These are phyloP conservation scores for Trematocara marginatum DNA, from an alignment of 2,113 vertebrate species.

Conservation along the genomic window DNA sequence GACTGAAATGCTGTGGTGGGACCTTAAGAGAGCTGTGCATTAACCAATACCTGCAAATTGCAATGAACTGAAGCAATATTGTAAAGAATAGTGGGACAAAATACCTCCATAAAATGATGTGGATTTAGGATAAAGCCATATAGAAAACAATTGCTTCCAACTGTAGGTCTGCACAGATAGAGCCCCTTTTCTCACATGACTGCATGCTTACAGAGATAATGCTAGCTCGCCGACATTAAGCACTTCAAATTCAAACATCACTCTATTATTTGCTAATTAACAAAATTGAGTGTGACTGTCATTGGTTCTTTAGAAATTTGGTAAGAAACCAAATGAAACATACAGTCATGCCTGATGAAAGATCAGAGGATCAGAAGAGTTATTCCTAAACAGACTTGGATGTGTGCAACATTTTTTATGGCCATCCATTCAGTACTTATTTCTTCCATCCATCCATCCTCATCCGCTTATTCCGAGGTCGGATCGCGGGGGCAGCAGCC, in stretches of 20 bases:
- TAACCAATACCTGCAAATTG: fast-evolving
- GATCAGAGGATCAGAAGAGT: not conserved
- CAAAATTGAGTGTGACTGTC: not conserved
- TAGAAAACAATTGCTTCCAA: not conserved
- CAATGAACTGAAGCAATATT: not conserved
- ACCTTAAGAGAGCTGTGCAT: not conserved
- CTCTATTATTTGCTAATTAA: not conserved
- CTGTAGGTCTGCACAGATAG: not conserved
- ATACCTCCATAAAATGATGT: not conserved
- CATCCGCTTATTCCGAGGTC: too few species aligned
- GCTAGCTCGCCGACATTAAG: not conserved
- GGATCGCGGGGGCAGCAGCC: too few species aligned
- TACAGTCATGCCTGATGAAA: not conserved
- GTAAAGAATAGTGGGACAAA: not conserved
- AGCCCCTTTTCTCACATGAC: not conserved
- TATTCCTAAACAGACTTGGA: not conserved
- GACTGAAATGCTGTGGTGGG: not conserved
- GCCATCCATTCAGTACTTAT: not conserved
- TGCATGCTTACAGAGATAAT: not conserved
- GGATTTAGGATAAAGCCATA: not conserved
- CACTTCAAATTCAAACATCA: not conserved
- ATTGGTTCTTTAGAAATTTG: not conserved
- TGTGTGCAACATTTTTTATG: not conserved
- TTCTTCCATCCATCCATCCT: too few species aligned
- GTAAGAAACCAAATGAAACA: not conserved